Conservation (phyloP, 2,888 invertebrate genomes). For the Lycocerus yunnanus region DNA sequence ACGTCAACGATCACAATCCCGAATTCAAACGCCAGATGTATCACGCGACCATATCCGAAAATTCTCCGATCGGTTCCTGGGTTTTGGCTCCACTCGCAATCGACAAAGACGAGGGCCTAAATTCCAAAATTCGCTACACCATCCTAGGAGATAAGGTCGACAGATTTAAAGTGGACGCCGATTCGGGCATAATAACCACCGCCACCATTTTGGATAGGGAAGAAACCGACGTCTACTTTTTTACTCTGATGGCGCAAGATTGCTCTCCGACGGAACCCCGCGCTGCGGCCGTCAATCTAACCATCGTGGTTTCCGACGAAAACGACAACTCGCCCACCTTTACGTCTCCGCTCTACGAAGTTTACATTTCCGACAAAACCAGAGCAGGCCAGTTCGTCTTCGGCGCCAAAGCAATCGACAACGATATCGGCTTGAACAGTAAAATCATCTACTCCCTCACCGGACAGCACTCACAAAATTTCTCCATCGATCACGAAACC, state of each 20-base stretch:
- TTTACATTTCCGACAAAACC: slow-evolving; percentile 83
- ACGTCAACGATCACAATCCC: slow-evolving; percentile 93
- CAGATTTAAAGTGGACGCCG: slow-evolving; percentile 77
- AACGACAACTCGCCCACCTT: slow-evolving; percentile 87
- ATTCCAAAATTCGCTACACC: slow-evolving; percentile 86
- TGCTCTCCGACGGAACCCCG: slow-evolving; percentile 84
- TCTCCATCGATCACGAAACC: slow-evolving; percentile 77
- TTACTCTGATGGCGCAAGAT: slow-evolving; percentile 87
- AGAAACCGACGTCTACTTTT: slow-evolving; percentile 73
- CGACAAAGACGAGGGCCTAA: slow-evolving; percentile 82
- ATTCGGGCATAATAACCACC: slow-evolving; percentile 79
- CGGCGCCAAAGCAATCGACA: slow-evolving; percentile 85
- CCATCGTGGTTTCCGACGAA: slow-evolving; percentile 77
- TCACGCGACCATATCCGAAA: slow-evolving; percentile 79
- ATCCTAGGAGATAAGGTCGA: slow-evolving; percentile 81
- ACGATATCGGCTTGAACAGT: slow-evolving; percentile 81
- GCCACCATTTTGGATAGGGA: slow-evolving; percentile 78
- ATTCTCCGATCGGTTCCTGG: slow-evolving; percentile 75
- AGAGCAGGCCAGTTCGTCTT: slow-evolving; percentile 84
- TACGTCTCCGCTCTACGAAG: slow-evolving; percentile 73
- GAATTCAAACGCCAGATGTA: slow-evolving; percentile 84
- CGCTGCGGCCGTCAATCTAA: slow-evolving; percentile 82
- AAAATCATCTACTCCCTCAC: slow-evolving; percentile 78
- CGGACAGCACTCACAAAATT: slow-evolving; percentile 78
- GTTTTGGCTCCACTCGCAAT: slow-evolving; percentile 79